Evolutionary conservation across 2,888 invertebrate species (phyloP), one percentile per base, ranked within the genome.

Genomic region (Hofmannophila pseudospretella): DNA sequence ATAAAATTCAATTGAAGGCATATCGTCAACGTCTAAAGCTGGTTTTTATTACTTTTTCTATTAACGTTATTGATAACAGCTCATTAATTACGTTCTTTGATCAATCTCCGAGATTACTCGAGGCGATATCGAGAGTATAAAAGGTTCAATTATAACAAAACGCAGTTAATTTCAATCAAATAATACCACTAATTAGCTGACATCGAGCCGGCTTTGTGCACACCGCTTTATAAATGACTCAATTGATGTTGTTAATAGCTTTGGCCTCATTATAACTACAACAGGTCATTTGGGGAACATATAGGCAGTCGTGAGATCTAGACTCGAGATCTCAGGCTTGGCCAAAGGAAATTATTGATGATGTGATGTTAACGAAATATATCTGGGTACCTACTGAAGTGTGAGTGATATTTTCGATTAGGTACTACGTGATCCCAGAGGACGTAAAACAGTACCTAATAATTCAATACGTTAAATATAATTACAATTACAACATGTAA

Each of bases 101-200:
- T 71, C 62, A 67, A 62, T 65, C 57, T 51, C 54, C 53, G 56
- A 49, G 58, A 68, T 61, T 48, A 69, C 78, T 59, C 50, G 51
- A 43, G 64, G 77, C 74, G 60, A 59, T 66, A 53, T 59, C 59
- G 51, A 55, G 55, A 64, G 67, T 66, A 70, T 72, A 75, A 79
- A 74, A 78, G 70, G 72, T 70, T 67, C 72, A 73, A 78, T 82
- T 79, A 79, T 76, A 76, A 79, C 71, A 38, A 73, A 78, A 80
- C 77, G 75, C 74, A 67, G 67, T 63, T 77, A 81, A 80, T 84
- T 85, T 78, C 81, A 81, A 84, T 85, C 80, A 82, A 81, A 85
- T 79, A 82, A 80, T 80, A 71, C 67, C 59, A 59, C 80, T 82
- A 84, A 84, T 85, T 85, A 84, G 69, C 75, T 70, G 78, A 75